Evolutionary conservation across 1,140 invertebrate species (phyloP), one percentile per base, ranked within the genome.

Genomic region (Aphaenogaster ashmeadi): DNA sequence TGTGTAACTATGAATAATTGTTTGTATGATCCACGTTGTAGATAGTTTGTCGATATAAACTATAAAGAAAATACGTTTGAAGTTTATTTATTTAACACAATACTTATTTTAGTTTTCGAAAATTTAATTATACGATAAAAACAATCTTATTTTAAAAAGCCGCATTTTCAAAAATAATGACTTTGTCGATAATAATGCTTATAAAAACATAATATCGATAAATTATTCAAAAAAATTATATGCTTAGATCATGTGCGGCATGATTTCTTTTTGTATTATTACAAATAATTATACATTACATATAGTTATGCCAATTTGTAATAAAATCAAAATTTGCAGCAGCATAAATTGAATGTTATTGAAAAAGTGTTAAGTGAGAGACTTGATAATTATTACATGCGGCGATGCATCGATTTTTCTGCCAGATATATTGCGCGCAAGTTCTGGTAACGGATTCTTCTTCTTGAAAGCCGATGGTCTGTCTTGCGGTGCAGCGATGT

Each of bases 371-470:
- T 64, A 79, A 67, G 50, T 69, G 2, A 50, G 8, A 44, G 87
- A 18, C 21, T 78, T 86, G 13, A 88, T 88, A 15, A 86, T 72
- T 71, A 88, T 79, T 41, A 88, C 56, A 64, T 79, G 33, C 1
- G 69, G 27, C 15, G 74, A 54, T 38, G 89, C 75, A 7, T 93
- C 87, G 8, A 93, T 41, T 52, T 92, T 90, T 89, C 91, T 91
- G 36, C 77, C 89, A 2, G 90, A 72, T 50, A 87, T 58, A 79
- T 83, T 80, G 44, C 89, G 91, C 38, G 81, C 58, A n/a, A 94
- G 71, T 93, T 94, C 92, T 0, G 94, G 94, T 9, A 95, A 88
- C 8, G 86, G 90, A 75, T 90, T 90, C 72, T 93, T 94, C 72
- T 91, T 94, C 52, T 77, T 92, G 75, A 94, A 95, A 62, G 91